Evolutionary conservation across 2,888 invertebrate genomes (phyloP), one percentile per base, ranked within the genome.

Genomic region (Drosophila pseudotalamancana): DNA sequence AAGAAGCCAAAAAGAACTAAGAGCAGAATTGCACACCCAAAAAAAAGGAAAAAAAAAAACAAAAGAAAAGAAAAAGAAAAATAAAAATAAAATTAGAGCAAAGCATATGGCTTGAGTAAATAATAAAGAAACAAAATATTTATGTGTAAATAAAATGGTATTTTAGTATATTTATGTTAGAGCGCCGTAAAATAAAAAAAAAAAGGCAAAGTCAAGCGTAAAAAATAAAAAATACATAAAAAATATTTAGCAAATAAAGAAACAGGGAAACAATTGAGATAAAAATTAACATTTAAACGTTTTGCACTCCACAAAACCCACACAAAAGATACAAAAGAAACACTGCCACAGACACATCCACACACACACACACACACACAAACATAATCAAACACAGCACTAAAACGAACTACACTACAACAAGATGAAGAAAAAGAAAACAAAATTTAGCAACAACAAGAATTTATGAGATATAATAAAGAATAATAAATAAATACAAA

Each of bases 241-340:
- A 65, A 84, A 76, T 74, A 88, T 67, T 82, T 82, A 86, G 84
- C 71, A 87, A 83, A 87, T 84, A 82, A 88, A 84, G 70, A 89
- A 81, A 88, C 90, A 88, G 88, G 89, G 89, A 88, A 88, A 88
- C 81, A 89, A 86, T 86, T 85, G 72, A 88, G 78, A 82, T 75
- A 88, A 83, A 88, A 88, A 86, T 80, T 84, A 80, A 80, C 87
- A 81, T 84, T 84, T 69, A 81, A 81, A 81, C 87, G 73, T 83
- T 81, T 84, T 78, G 66, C 82, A 82, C 82, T 77, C 55, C 51
- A 53, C 35, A 60, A n/a, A n/a, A n/a, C n/a, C n/a, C n/a, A n/a
- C n/a, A 57, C 63, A 60, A 62, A 35, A 46, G 18, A 61, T 12
- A 72, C 35, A 40, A 56, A 9, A 66, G 23, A 57, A 32, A 61